phyloP scores from a whole-genome alignment of 30 jellyfish, hydroid and myxozoan species.

The Turritopsis dohrnii region DNA sequence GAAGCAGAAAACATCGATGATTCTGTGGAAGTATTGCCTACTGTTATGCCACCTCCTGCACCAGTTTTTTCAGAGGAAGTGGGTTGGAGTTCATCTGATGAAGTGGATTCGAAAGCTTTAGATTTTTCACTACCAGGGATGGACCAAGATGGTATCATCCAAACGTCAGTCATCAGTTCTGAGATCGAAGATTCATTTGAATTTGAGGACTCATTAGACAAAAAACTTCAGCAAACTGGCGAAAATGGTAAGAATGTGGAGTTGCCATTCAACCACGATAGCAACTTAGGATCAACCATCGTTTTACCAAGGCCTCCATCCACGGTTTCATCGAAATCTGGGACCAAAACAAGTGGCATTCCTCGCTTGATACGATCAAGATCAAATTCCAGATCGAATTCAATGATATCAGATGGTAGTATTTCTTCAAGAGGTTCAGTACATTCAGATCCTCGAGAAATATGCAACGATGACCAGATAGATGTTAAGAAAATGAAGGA shows the following conservation, averaged over 20 bases:
- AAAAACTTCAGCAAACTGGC: background rate
- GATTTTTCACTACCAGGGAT: constrained; percentile 13
- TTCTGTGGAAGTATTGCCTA: background rate
- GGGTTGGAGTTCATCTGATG: constrained; percentile 29
- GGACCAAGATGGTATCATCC: constrained; percentile 19
- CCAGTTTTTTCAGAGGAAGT: constrained; percentile 21
- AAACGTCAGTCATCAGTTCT: background rate
- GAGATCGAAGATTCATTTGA: background rate
- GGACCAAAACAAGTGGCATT: constrained; percentile 13
- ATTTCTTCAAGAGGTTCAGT: constrained; percentile 2
- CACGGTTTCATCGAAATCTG: background rate
- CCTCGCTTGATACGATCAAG: constrained; percentile 19
- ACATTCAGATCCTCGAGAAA: background rate
- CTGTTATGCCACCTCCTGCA: constrained; percentile 16
- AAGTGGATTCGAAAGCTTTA: background rate
- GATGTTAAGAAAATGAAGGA: background rate
- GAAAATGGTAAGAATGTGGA: background rate
- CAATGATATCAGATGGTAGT: constrained; percentile 9
- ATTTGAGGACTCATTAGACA: background rate
- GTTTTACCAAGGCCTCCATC: constrained; percentile 4
- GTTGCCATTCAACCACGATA: background rate
- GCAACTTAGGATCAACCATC: background rate
- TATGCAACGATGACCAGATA: background rate
- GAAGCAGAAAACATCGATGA: background rate
- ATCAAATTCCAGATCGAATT: constrained; percentile 24